Evolutionary conservation across 2,113 vertebrate species (phyloP).

Genomic region (Alexandromys fortis): DNA sequence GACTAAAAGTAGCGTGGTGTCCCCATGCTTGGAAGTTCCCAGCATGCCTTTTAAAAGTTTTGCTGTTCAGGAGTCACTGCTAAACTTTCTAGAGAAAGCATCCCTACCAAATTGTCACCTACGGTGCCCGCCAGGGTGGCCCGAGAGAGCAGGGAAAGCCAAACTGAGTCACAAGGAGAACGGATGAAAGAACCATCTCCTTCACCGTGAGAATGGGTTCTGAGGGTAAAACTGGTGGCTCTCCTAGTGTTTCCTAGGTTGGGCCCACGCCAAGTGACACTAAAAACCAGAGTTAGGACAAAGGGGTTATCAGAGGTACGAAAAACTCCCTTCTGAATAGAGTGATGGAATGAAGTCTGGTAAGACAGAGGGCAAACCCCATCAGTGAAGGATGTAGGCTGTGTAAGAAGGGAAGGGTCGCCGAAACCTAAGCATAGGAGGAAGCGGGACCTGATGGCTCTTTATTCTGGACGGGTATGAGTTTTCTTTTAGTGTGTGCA

Average conservation of each 20-base stretch:
- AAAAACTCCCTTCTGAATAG: background rate
- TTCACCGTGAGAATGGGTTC: background rate
- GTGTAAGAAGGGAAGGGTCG: accelerated
- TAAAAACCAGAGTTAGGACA: background rate
- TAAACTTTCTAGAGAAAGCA: background rate
- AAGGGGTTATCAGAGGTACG: background rate
- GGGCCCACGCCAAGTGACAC: background rate
- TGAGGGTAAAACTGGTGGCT: background rate
- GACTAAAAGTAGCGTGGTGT: background rate
- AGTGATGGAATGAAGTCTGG: background rate
- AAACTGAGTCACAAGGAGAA: background rate
- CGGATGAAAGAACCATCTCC: background rate
- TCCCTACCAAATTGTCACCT: conserved; percentile 3
- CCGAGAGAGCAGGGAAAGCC: background rate
- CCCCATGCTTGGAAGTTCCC: background rate
- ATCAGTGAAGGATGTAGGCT: background rate
- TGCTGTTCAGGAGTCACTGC: background rate
- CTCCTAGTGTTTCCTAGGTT: conserved; percentile 29
- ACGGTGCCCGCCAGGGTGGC: background rate
- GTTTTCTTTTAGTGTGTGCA: background rate
- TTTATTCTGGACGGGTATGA: background rate
- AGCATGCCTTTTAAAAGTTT: background rate
- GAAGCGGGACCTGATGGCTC: background rate
- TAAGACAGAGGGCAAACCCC: background rate
- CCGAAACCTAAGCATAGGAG: background rate